phyloP scores from a whole-genome alignment of 2,888 invertebrate species.

The Monoplex corrugatus region DNA sequence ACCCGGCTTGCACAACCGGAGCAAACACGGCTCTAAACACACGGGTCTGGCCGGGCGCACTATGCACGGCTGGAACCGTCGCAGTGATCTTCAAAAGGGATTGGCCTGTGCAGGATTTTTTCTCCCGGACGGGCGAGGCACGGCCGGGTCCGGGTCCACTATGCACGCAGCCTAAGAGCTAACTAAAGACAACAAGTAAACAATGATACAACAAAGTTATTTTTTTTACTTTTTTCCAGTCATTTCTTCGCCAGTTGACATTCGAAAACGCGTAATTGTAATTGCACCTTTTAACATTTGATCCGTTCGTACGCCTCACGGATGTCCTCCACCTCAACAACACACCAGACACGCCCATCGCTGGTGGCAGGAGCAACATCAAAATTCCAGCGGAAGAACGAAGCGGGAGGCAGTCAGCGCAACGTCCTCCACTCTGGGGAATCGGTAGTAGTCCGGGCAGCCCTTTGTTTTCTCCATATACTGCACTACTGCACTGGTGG shows the following conservation, averaged over 20 bases:
- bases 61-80: background rate
- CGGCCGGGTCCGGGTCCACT: background rate
- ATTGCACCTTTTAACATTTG: no score
- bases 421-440: conserved; percentile 27
- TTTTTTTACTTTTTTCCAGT: no score
- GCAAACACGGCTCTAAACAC: background rate
- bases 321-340: background rate
- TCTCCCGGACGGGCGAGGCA: no score
- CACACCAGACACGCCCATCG: background rate
- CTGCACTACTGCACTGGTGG: background rate
- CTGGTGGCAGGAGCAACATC: background rate
- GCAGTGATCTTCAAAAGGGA: background rate
- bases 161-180: background rate
- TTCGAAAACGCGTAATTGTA: no score
- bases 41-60: background rate
- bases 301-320: background rate
- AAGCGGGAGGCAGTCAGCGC: background rate
- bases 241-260: no score
- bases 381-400: conserved; percentile 32
- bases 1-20: background rate
- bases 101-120: no score
- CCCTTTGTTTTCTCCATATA: conserved; percentile 19
- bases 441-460: background rate
- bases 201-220: no score
- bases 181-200: no score